Percentiles rank a stretch among this genome's conserved stretches.
Conservation (phyloP, 2,797 vertebrate genomes). For the Loriculus beryllinus region DNA sequence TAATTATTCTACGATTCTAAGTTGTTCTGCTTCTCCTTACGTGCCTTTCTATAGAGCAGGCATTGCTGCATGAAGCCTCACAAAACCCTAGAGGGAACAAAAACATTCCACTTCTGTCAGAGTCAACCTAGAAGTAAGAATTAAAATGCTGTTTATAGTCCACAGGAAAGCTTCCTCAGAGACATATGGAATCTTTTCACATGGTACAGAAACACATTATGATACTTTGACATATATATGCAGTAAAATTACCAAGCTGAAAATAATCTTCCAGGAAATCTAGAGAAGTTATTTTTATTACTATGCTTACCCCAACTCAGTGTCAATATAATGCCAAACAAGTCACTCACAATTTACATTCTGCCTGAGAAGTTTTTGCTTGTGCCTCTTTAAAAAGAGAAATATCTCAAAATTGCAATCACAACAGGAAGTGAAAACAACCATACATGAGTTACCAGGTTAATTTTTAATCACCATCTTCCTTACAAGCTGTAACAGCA, state of each 20-base stretch:
- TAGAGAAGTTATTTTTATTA: background rate
- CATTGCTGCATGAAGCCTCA: background rate
- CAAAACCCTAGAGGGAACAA: background rate
- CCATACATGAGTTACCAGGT: background rate
- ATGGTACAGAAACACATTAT: background rate
- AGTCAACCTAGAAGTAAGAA: background rate
- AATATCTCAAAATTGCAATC: background rate
- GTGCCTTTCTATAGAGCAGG: background rate
- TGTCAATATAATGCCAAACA: background rate
- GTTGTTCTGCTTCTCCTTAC: background rate
- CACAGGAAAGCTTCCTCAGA: background rate
- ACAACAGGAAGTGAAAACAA: background rate
- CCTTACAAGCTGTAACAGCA: background rate
- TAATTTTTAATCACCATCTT: background rate
- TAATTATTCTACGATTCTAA: background rate
- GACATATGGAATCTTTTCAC: background rate
- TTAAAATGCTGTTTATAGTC: background rate
- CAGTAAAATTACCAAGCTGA: constrained; percentile 6
- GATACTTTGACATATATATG: background rate
- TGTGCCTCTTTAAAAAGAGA: background rate
- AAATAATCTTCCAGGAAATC: constrained; percentile 15
- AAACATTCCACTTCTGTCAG: background rate
- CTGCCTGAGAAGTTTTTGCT: background rate
- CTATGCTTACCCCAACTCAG: background rate
- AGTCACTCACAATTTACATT: background rate